Evolutionary conservation across 2,797 vertebrate species (phyloP), one percentile per base, ranked within the genome.

Genomic region (Pelodytes ibericus): DNA sequence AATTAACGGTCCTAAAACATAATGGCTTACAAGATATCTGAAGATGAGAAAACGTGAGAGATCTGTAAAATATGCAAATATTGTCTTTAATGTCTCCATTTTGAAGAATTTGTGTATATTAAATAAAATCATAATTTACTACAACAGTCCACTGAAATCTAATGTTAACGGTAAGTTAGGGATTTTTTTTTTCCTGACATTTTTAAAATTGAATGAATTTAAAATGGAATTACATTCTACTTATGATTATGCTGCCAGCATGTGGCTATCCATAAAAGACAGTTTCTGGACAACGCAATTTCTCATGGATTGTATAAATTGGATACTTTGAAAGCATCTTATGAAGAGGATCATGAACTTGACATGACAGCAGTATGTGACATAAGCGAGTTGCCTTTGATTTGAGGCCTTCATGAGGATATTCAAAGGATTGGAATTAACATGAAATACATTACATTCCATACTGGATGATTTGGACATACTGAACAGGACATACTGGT

Each of bases 151-250:
- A 29, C 13, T 69, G 24, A 53, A 30, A 27, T 61, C 71, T 64
- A 22, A 31, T 64, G 5, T 53, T 30, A n/a, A 68, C 66, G 76
- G 76, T 78, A 78, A 78, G 76, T 78, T 36, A 58, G 36, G 8
- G 18, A 22, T 56, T 4, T 30, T 33, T 57, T 33, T 65, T 26
- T 22, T 25, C 7, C 16, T 41, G 25, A 4, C 20, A 9, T n/a
- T 33, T 44, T 68, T 16, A 15, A 13, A 3, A 1, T 16, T 44
- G 41, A 44, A 44, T 44, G 41, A 44, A 13, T 44, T 44, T 13
- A 36, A 36, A 36, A 36, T 36, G 33, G 33, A 36, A 36, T 36
- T 36, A 5, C 33, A 36, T 36, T 5, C 13, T 5, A 36, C n/a
- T n/a, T 59, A 47, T 44, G 59, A 59, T 51, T 49, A 33, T 4